Evolutionary conservation across 2,888 invertebrate species (phyloP), one percentile per base, ranked within the genome.

Genomic region (Ochropleura leucogaster): DNA sequence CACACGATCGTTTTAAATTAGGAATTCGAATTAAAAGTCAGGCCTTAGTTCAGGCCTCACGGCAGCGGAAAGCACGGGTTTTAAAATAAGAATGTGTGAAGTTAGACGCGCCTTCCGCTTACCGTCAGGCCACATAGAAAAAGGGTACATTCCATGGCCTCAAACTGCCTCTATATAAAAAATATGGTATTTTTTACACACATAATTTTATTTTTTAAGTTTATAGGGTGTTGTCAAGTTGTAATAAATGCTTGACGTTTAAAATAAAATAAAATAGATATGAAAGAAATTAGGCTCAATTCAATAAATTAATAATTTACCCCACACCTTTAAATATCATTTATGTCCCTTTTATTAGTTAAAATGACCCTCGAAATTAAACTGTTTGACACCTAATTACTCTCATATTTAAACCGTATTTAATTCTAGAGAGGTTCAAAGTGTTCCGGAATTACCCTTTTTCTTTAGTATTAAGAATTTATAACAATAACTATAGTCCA

Each of bases 11-110:
- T 81, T 83, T 83, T 60, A 76, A 75, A 80, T 77, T 68, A 80
- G 86, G 84, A 82, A 85, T 80, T 73, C 64, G 70, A 77, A 75
- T 77, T 67, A 92, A 93, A 94, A 92, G 88, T 92, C 91, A 91
- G 89, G 88, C 91, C 92, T 87, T 88, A 83, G 82, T 80, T 16
- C 47, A n/a, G 70, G 49, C 60, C 70, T 72, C 59, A 51, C 73
- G 82, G 70, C 62, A 78, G 84, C 79, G 80, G 72, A 71, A 74
- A 64, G 68, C 51, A 51, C 75, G 66, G 66, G n/a, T 74, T 81
- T 79, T 57, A 18, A 66, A 82, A 82, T 77, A 83, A 85, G 73
- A 85, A 72, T 82, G 67, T 85, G 78, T 68, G 77, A 68, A 72
- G 63, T 77, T 69, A 68, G 46, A 9, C 84, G 75, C 80, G 69